Conservation (phyloP, 2,888 invertebrate species). For the Venustoraphidia nigricollis region DNA sequence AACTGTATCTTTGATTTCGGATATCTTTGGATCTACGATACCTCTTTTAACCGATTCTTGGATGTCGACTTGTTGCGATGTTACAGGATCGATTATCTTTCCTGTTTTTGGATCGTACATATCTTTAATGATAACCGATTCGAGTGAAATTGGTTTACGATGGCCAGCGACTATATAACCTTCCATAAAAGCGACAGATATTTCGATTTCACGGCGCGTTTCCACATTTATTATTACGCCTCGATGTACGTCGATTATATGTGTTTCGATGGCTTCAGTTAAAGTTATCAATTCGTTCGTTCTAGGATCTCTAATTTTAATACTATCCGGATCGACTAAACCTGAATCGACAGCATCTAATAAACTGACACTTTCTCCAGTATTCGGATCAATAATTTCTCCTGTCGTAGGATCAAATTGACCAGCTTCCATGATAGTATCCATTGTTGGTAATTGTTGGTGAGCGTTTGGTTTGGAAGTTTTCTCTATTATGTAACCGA, state of each 20-base stretch:
- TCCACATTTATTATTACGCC: slow-evolving; percentile 56
- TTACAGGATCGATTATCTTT: slow-evolving; percentile 54
- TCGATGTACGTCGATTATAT: slow-evolving; percentile 58
- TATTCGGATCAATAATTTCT: slow-evolving; percentile 40
- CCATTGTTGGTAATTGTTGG: slow-evolving; percentile 43
- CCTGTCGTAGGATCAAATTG: slow-evolving; percentile 51
- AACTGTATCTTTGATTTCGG: slow-evolving; percentile 63
- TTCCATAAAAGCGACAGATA: slow-evolving; percentile 52
- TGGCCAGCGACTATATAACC: slow-evolving; percentile 54
- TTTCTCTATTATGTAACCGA: slow-evolving; percentile 58
- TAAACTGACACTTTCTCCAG: slow-evolving; percentile 48
- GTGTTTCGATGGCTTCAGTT: slow-evolving; percentile 65
- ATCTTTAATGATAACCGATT: slow-evolving; percentile 55
- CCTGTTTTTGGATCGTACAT: slow-evolving; percentile 54
- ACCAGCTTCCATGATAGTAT: slow-evolving; percentile 53
- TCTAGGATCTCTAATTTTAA: slow-evolving; percentile 56
- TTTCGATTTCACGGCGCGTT: slow-evolving; percentile 49
- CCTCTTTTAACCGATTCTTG: slow-evolving; percentile 64
- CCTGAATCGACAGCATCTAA: slow-evolving; percentile 63
- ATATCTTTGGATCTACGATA: slow-evolving; percentile 67
- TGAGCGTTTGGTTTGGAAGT: slow-evolving; percentile 41
- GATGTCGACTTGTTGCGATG: slow-evolving; percentile 54
- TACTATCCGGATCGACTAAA: slow-evolving; percentile 59
- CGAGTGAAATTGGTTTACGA: slow-evolving; percentile 58
- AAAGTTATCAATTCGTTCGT: slow-evolving; percentile 62